Percentiles rank a stretch among this genome's conserved stretches.
These are phyloP conservation scores for Epistrophella euchroma DNA, from an alignment of 2,888 invertebrate species.

Conservation along the genomic window DNA sequence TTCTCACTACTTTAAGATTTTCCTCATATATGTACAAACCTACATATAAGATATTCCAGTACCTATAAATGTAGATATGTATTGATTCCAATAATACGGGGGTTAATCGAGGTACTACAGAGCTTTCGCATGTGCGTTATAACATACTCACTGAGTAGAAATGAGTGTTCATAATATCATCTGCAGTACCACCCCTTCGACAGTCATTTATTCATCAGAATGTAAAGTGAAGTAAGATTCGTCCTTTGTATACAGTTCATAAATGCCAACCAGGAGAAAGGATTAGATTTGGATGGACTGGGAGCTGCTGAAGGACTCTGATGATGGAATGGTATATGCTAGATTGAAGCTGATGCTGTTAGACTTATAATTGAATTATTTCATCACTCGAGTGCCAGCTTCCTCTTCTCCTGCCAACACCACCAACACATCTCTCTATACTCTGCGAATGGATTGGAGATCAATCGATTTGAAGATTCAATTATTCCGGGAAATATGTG, in stretches of 20 bases:
- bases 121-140: slow-evolving; percentile 59
- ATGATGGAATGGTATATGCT: slow-evolving; percentile 6
- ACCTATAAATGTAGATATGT: not conserved
- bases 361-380: slow-evolving; percentile 76
- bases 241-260: slow-evolving; percentile 66
- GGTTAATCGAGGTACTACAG: not conserved
- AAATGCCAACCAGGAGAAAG: slow-evolving; percentile 61
- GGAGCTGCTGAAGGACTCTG: not conserved
- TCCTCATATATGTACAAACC: not conserved
- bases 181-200: not conserved
- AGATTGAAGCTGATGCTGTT: slow-evolving; percentile 71
- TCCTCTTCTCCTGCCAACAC: not conserved
- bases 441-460: slow-evolving; percentile 66
- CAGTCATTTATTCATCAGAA: slow-evolving; percentile 22
- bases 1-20: slow-evolving; percentile 69
- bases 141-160: slow-evolving; percentile 70
- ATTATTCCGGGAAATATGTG: slow-evolving; percentile 45
- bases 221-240: slow-evolving; percentile 53
- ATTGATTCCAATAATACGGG: slow-evolving; percentile 24
- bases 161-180: slow-evolving; percentile 42
- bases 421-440: not conserved
- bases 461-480: slow-evolving; percentile 75
- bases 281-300: slow-evolving; percentile 54
- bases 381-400: slow-evolving; percentile 69
- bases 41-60: not conserved